Evolutionary conservation across 2,888 invertebrate genomes (phyloP).

Genomic region (Lathronympha strigana): DNA sequence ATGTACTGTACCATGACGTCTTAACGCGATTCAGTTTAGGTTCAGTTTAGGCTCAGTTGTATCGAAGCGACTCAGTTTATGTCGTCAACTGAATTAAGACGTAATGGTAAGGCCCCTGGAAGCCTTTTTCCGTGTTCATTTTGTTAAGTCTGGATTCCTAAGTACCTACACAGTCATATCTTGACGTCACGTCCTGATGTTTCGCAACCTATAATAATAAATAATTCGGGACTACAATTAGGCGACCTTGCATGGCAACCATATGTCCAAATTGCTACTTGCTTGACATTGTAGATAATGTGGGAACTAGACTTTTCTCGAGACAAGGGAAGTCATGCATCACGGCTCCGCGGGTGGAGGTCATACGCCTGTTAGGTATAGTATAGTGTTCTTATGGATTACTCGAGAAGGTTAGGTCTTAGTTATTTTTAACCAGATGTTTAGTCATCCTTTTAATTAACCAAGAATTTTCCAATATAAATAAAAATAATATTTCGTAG

Average conservation of each 20-base stretch:
- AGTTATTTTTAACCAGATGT: not conserved
- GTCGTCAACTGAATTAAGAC: too few species aligned
- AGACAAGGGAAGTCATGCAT: constrained; percentile 67
- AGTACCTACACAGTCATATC: not conserved
- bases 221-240: constrained; percentile 52
- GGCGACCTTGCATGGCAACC: constrained; percentile 75
- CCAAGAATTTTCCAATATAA: too few species aligned
- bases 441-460: too few species aligned
- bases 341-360: constrained; percentile 58
- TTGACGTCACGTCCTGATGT: constrained; percentile 16
- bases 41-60: too few species aligned
- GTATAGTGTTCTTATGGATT: constrained; percentile 1
- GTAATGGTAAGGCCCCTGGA: too few species aligned
- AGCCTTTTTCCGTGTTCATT: not conserved
- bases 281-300: constrained; percentile 74
- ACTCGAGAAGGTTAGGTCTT: constrained; percentile 7
- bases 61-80: too few species aligned
- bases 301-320: constrained; percentile 74
- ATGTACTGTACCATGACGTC: too few species aligned
- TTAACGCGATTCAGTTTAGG: too few species aligned
- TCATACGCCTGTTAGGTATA: constrained; percentile 46
- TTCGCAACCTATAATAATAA: constrained; percentile 49
- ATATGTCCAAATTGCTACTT: constrained; percentile 77
- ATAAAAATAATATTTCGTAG: too few species aligned
- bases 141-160: not conserved